These are phyloP conservation scores for Neotoxoptera formosana DNA, from an alignment of 1,140 invertebrate species.

Conservation along the genomic window DNA sequence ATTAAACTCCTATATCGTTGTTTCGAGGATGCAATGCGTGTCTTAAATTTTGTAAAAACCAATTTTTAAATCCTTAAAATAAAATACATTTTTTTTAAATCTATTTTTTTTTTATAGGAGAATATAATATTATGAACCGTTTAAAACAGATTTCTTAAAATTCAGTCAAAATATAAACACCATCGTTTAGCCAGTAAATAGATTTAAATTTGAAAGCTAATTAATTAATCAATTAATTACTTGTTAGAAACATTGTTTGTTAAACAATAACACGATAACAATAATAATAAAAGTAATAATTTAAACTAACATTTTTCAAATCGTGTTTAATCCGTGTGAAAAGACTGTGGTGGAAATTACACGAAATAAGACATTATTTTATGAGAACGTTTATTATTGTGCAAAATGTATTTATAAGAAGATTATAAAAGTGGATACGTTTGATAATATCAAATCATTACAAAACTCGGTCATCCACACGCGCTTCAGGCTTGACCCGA, in stretches of 20 bases:
- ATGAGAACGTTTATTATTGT: background rate
- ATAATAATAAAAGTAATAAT: background rate
- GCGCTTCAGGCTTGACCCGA: background rate
- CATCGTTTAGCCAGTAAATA: background rate
- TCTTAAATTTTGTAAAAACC: background rate
- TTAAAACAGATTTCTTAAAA: too few relatives aligned
- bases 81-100: too few relatives aligned
- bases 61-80: too few relatives aligned
- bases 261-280: background rate
- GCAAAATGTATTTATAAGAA: background rate
- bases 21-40: background rate
- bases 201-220: background rate
- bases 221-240: background rate
- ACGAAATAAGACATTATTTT: background rate
- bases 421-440: background rate
- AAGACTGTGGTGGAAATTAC: background rate
- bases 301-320: background rate
- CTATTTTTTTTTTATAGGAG: background rate
- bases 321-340: background rate
- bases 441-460: background rate
- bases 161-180: background rate
- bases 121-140: too few relatives aligned
- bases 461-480: background rate
- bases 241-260: background rate
- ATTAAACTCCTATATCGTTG: background rate